A percentile compares a stretch with the other conserved stretches of the same genome.
These are phyloP conservation scores for Drosophila baimaii DNA, from an alignment of 1,140 invertebrate species.

Conservation along the genomic window DNA sequence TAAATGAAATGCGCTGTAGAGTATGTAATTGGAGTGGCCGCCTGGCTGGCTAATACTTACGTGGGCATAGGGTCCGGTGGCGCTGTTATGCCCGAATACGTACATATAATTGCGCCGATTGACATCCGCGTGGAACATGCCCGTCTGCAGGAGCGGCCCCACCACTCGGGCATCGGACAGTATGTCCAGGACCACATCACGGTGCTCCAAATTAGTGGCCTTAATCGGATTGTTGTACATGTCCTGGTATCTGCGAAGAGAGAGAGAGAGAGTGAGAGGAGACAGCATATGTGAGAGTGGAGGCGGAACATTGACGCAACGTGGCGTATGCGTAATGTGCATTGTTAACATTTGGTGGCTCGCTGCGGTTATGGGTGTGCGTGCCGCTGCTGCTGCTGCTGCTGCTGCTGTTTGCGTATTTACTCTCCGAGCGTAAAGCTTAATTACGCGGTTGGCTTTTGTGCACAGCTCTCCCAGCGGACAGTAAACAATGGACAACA, in stretches of 20 bases:
- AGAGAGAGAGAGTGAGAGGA: conserved; percentile 10
- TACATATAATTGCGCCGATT: conserved; percentile 94
- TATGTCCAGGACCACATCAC: conserved; percentile 93
- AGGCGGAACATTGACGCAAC: conserved; percentile 38
- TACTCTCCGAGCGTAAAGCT: conserved; percentile 41
- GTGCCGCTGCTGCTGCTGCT: conserved; percentile 5
- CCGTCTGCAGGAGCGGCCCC: conserved; percentile 89
- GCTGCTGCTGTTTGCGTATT: conserved; percentile 32
- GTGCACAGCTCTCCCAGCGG: conserved; percentile 23
- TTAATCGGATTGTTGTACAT: conserved; percentile 87
- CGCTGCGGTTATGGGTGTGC: conserved; percentile 25
- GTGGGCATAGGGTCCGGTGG: conserved; percentile 88
- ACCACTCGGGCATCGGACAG: conserved; percentile 94
- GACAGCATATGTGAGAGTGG: background rate
- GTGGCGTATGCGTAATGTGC: conserved; percentile 67
- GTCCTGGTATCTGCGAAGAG: conserved; percentile 85
- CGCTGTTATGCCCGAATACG: conserved; percentile 93
- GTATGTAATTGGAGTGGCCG: conserved; percentile 70
- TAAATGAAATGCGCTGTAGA: conserved; percentile 70
- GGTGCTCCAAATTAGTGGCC: conserved; percentile 87
- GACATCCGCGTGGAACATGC: conserved; percentile 89
- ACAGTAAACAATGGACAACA: conserved; percentile 34
- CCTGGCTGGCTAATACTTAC: conserved; percentile 85
- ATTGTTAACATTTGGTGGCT: conserved; percentile 65
- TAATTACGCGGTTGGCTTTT: conserved; percentile 65